Evolutionary conservation across 1,140 invertebrate species (phyloP), one percentile per base, ranked within the genome.

Genomic region (Ooceraea biroi): DNA sequence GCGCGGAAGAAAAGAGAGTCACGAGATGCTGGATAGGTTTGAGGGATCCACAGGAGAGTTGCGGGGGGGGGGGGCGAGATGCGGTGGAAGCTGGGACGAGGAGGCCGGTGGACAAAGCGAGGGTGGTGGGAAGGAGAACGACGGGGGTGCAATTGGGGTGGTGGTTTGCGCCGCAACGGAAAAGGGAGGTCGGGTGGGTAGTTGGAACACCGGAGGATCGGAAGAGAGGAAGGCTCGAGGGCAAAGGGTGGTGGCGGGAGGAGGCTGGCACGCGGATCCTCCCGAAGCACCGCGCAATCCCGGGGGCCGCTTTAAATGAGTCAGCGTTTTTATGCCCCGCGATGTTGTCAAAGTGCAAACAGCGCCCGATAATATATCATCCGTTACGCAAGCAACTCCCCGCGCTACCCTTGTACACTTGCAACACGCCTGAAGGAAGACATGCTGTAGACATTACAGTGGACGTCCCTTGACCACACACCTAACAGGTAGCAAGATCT

Each of bases 291-390:
- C 83, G 87, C 91, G 91, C 93, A 93, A 94, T 94, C 93, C 92
- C 93, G 93, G 92, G 93, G 92, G 93, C 93, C 91, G 94, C 90
- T 94, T 94, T 94, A 94, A 94, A 94, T 94, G 94, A 94, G 93
- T 94, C 94, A 94, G 94, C 94, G 93, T 94, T 94, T 94, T 94
- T 94, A 94, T 94, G 92, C 92, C 91, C 91, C 92, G 93, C 92
- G 93, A 94, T 94, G 93, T 94, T 94, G 94, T 94, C 94, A 94
- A 94, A 94, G 94, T 93, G 94, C 93, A 94, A 94, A 94, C 94
- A 94, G 93, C 93, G 87, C 87, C 90, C 89, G 93, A 94, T 94
- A 94, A 94, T 94, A 94, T 94, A 94, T 94, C 94, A 94, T 94
- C 93, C 90, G 88, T 90, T 91, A 85, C 88, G 90, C 92, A 90